phyloP scores from a whole-genome alignment of 2,113 vertebrate species.

The Noctilio leporinus region DNA sequence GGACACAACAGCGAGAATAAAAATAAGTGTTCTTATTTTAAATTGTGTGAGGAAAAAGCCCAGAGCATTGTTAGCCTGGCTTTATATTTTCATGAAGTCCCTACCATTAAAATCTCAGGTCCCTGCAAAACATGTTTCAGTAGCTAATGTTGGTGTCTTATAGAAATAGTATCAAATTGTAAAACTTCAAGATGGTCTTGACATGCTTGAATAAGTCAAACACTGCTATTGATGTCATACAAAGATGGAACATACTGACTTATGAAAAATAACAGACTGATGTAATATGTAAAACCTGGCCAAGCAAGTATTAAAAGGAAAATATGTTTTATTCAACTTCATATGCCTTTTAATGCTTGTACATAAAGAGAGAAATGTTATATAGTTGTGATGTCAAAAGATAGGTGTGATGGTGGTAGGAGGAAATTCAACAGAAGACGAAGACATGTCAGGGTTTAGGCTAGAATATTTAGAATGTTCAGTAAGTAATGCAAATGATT shows the following conservation, averaged over 20 bases:
- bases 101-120: conserved; percentile 26
- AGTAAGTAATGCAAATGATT: neutral
- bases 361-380: neutral
- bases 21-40: conserved; percentile 67
- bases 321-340: neutral
- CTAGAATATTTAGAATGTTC: neutral
- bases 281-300: neutral
- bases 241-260: neutral
- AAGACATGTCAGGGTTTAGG: neutral
- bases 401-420: neutral
- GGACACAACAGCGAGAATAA: conserved; percentile 43
- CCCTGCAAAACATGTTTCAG: neutral
- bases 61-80: conserved; percentile 24
- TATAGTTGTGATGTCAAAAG: neutral
- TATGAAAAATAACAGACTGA: neutral
- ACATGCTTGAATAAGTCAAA: neutral
- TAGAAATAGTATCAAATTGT: neutral
- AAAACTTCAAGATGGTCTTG: neutral
- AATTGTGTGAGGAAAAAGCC: conserved; percentile 44
- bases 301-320: neutral
- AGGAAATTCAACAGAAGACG: neutral
- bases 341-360: neutral
- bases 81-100: neutral
- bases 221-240: neutral
- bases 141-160: neutral